Evolutionary conservation across 1,140 invertebrate species (phyloP).

Genomic region (Solenopsis invicta): DNA sequence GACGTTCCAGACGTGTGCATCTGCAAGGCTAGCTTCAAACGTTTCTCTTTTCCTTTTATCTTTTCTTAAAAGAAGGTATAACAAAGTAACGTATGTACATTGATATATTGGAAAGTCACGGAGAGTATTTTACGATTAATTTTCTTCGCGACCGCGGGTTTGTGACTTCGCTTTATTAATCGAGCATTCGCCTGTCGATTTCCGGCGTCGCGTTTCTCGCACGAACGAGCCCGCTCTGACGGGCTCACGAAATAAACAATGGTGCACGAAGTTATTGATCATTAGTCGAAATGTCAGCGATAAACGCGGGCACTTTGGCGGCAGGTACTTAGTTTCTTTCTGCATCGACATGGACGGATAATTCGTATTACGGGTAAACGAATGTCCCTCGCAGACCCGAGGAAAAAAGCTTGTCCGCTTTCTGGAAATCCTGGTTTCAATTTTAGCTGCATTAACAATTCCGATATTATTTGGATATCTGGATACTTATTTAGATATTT

Average conservation of each 20-base stretch:
- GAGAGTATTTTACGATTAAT: constrained; percentile 36
- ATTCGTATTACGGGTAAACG: constrained; percentile 25
- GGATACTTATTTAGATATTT: neutral
- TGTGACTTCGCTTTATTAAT: constrained; percentile 30
- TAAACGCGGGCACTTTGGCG: constrained; percentile 53
- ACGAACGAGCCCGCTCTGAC: neutral
- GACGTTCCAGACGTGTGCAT: neutral
- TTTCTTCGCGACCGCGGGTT: neutral
- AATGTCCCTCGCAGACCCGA: constrained; percentile 21
- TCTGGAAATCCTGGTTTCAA: neutral
- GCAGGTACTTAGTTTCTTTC: constrained; percentile 54
- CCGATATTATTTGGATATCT: neutral
- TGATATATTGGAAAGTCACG: neutral
- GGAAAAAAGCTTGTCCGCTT: neutral
- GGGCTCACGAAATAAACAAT: constrained; percentile 37
- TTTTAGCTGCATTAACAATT: neutral
- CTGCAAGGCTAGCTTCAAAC: neutral
- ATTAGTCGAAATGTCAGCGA: constrained; percentile 62
- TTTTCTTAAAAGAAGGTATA: neutral
- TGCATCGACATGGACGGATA: constrained; percentile 48
- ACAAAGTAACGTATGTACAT: neutral
- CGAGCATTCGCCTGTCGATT: constrained; percentile 50
- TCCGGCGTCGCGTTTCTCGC: constrained; percentile 48
- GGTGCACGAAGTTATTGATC: constrained; percentile 53
- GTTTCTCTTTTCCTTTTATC: neutral